Evolutionary conservation across 2,797 vertebrate species (phyloP).

Genomic region (Sebastes kiyomatsui): DNA sequence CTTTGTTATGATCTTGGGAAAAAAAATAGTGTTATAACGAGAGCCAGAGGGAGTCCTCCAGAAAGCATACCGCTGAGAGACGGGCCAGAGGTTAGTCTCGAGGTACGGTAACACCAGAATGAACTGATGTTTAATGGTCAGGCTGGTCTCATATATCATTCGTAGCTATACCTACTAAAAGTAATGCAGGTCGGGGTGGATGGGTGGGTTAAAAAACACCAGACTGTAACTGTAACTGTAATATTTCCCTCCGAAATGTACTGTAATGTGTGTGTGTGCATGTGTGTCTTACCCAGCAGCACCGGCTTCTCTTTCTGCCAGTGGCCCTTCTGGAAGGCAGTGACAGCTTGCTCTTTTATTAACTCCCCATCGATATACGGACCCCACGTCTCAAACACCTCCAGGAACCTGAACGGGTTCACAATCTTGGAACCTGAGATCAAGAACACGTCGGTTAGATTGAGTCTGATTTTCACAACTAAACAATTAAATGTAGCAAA

Average conservation of each 20-base stretch:
- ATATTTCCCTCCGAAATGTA: too few relatives aligned
- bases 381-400: constrained; percentile 84
- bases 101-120: too few relatives aligned
- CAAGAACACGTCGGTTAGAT: neutral
- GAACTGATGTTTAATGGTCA: too few relatives aligned
- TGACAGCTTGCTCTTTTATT: constrained; percentile 78
- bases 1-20: neutral
- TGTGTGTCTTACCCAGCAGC: constrained; percentile 74
- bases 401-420: constrained; percentile 83
- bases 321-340: constrained; percentile 79
- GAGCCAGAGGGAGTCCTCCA: constrained; percentile 1
- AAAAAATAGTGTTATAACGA: neutral
- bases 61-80: too few relatives aligned
- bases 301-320: constrained; percentile 84
- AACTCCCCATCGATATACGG: constrained; percentile 78
- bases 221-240: too few relatives aligned
- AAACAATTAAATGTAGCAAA: too few relatives aligned
- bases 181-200: too few relatives aligned
- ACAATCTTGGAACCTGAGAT: constrained; percentile 78
- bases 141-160: too few relatives aligned
- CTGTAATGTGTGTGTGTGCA: neutral
- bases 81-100: too few relatives aligned
- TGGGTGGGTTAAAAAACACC: too few relatives aligned
- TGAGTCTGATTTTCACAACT: neutral
- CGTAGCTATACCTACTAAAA: too few relatives aligned